Evolutionary conservation across 2,797 vertebrate genomes (phyloP).

Genomic region (Melanotaenia trifasciata): DNA sequence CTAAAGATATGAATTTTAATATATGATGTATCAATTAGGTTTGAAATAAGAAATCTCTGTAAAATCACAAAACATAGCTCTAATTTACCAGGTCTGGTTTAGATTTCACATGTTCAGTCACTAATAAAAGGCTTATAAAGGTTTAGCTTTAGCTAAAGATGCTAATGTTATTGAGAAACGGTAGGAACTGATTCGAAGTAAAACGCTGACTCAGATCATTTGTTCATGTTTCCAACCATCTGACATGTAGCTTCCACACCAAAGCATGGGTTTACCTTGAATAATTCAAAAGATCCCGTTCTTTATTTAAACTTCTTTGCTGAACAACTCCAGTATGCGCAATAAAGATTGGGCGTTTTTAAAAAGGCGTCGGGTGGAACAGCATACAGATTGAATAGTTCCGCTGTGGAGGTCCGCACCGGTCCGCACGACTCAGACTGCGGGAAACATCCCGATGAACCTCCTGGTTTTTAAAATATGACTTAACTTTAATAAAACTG

Average conservation of each 20-base stretch:
- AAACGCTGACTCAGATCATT: neutral
- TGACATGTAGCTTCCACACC: slow-evolving; percentile 18
- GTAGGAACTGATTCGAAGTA: neutral
- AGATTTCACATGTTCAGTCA: neutral
- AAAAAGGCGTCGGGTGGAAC: slow-evolving; percentile 74
- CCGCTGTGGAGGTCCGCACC: neutral
- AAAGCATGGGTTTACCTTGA: slow-evolving; percentile 77
- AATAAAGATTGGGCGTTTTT: slow-evolving; percentile 82
- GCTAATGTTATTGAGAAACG: slow-evolving; percentile 20
- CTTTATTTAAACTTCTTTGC: slow-evolving; percentile 86
- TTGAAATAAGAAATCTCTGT: no score
- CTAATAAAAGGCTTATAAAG: neutral
- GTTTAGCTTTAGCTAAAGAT: slow-evolving; percentile 45
- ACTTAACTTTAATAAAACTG: no score
- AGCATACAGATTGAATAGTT: neutral
- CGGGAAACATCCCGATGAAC: no score
- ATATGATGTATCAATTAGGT: no score
- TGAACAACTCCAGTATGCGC: slow-evolving; percentile 70
- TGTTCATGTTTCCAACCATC: neutral
- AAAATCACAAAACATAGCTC: no score
- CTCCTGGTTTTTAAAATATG: no score
- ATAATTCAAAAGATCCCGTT: slow-evolving; percentile 82
- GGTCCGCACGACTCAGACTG: no score
- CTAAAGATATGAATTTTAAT: no score
- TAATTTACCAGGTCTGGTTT: no score